A percentile compares a stretch with the other conserved stretches of the same genome.
phyloP scores from a whole-genome alignment of 2,113 vertebrate species.

The Platanista minor region DNA sequence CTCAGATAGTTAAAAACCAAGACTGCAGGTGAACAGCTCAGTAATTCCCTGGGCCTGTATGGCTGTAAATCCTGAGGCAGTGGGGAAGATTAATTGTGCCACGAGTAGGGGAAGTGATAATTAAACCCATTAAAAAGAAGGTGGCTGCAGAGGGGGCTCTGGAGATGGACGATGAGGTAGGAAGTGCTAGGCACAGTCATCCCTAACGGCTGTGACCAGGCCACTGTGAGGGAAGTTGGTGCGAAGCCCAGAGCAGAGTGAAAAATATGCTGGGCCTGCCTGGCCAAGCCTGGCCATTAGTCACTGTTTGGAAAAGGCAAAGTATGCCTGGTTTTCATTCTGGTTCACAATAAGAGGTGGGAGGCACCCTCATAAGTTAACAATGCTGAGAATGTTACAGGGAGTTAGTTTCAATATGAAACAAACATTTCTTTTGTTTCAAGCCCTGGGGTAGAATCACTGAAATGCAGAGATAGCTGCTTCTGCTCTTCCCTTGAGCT shows the following conservation, averaged over 20 bases:
- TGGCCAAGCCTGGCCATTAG: conserved; percentile 34
- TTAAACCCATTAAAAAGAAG: conserved; percentile 61
- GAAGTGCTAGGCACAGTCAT: conserved; percentile 44
- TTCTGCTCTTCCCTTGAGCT: background rate
- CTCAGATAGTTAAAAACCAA: background rate
- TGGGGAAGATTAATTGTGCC: conserved; percentile 57
- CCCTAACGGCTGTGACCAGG: background rate
- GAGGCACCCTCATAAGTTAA: background rate
- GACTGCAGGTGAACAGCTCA: conserved; percentile 11
- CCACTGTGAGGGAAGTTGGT: conserved; percentile 29
- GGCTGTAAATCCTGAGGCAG: conserved; percentile 30
- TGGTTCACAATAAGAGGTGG: conserved; percentile 19
- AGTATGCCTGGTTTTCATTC: conserved; percentile 38
- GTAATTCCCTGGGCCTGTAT: background rate
- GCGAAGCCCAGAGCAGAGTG: conserved; percentile 55
- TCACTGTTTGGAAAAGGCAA: conserved; percentile 56
- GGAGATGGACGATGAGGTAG: conserved; percentile 52
- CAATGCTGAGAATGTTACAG: background rate
- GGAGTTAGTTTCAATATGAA: background rate
- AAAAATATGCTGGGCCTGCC: conserved; percentile 49
- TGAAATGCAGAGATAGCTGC: background rate
- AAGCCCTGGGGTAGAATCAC: background rate
- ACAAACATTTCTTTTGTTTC: conserved; percentile 43
- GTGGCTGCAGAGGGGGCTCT: background rate
- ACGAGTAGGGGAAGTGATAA: conserved; percentile 52